Evolutionary conservation across 2,797 vertebrate species (phyloP), one percentile per base, ranked within the genome.

Genomic region (Moxostoma hubbsi): DNA sequence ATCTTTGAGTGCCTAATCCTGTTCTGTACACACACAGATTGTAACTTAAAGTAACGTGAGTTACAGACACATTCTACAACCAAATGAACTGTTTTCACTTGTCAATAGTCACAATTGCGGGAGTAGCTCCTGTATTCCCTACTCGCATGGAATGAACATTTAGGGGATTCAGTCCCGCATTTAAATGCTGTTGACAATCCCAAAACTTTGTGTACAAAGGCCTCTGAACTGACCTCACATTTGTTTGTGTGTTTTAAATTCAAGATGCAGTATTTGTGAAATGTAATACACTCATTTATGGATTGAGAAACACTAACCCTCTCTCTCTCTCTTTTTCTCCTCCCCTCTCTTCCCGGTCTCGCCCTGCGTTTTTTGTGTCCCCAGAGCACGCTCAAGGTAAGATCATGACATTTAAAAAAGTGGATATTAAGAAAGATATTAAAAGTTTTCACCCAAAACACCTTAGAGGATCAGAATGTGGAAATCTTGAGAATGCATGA

Each of bases 351-450:
- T 13, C n/a, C 45, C 46, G 64, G 24, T 24, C 59, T 16, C 2
- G 6, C 75, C 54, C 9, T 51, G 75, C 10, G 1, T 71, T 57
- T 55, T 16, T 11, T 49, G 68, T 9, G 53, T 68, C 13, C 55
- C 45, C 78, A 85, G 84, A 85, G 71, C 71, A 85, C 84, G 16
- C 66, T 85, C 43, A 80, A 81, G 84, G 84, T 85, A 85, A 85
- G 84, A 66, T 11, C 47, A 64, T 55, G 11, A 69, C 36, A 36
- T 36, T 46, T 53, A 5, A 45, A 7, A 15, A 43, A 47, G 62
- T 64, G 47, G 15, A 64, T 46, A 43, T 68, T 62, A 51, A 63
- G 53, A 72, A 16, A 0, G 49, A 15, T 51, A 12, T 12, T 18
- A 18, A 58, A 67, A 69, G 18, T 16, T 49, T 15, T 67, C 51